Percentiles rank a stretch among this genome's conserved stretches.
These are phyloP conservation scores for Pangasius krempfi DNA, from an alignment of 2,797 vertebrate genomes.

Conservation along the genomic window DNA sequence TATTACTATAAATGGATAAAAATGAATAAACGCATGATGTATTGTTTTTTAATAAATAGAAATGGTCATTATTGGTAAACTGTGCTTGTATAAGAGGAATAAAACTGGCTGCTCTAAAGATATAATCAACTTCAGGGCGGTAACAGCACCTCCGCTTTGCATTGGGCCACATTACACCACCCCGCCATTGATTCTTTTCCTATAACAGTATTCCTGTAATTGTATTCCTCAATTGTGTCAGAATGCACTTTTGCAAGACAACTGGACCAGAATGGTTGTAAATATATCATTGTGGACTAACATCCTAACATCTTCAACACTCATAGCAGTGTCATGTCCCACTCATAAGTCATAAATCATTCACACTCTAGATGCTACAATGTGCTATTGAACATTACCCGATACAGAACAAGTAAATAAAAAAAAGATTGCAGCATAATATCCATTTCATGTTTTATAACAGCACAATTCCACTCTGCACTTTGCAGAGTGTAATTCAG, in stretches of 20 bases:
- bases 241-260: neutral
- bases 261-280: neutral
- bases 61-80: neutral
- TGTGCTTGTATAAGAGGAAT: no score
- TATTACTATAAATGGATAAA: neutral
- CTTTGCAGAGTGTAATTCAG: no score
- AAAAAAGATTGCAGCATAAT: neutral
- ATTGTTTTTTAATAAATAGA: neutral
- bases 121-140: no score
- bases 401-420: neutral
- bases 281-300: neutral
- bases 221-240: neutral
- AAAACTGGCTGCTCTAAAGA: no score
- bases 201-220: neutral
- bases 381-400: neutral
- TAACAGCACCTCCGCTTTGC: neutral
- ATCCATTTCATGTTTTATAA: neutral
- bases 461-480: neutral
- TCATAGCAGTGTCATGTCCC: neutral
- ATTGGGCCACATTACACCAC: neutral
- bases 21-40: neutral
- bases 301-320: neutral
- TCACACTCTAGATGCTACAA: neutral
- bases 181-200: neutral
- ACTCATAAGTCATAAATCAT: slow-evolving; percentile 12